A percentile compares a stretch with the other conserved stretches of the same genome.
These are phyloP conservation scores for Corythaixoides concolor DNA, from an alignment of 2,113 vertebrate species.

Conservation along the genomic window DNA sequence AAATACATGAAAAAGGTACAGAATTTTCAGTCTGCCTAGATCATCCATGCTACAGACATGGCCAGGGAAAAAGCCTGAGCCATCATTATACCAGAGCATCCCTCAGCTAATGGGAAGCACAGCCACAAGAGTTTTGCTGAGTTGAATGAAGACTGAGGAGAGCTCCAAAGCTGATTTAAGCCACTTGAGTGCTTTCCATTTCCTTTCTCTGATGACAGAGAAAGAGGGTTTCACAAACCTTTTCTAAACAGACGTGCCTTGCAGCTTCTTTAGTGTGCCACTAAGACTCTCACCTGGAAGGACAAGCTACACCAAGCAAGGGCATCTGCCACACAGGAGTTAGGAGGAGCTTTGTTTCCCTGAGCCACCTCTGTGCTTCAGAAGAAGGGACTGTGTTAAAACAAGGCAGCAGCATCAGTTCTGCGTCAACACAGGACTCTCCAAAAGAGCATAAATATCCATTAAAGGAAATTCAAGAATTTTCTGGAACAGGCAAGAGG, in stretches of 20 bases:
- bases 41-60: not conserved
- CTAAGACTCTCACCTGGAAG: not conserved
- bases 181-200: not conserved
- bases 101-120: not conserved
- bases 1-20: not conserved
- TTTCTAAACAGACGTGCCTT: not conserved
- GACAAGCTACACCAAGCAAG: not conserved
- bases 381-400: not conserved
- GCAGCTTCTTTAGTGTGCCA: not conserved
- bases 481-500: not conserved
- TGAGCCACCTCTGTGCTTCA: not conserved
- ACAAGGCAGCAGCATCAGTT: not conserved
- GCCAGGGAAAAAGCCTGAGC: not conserved
- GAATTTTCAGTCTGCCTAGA: not conserved
- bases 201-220: not conserved
- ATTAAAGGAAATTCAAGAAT: not conserved
- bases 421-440: not conserved
- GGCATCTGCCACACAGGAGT: not conserved
- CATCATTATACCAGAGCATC: not conserved
- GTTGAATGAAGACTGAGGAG: not conserved
- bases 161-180: not conserved
- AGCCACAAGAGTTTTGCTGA: not conserved
- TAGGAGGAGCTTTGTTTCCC: not conserved
- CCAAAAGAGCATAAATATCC: not conserved
- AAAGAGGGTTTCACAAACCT: not conserved